Conservation (phyloP, 1,140 invertebrate genomes). For the Triops longicaudatus region DNA sequence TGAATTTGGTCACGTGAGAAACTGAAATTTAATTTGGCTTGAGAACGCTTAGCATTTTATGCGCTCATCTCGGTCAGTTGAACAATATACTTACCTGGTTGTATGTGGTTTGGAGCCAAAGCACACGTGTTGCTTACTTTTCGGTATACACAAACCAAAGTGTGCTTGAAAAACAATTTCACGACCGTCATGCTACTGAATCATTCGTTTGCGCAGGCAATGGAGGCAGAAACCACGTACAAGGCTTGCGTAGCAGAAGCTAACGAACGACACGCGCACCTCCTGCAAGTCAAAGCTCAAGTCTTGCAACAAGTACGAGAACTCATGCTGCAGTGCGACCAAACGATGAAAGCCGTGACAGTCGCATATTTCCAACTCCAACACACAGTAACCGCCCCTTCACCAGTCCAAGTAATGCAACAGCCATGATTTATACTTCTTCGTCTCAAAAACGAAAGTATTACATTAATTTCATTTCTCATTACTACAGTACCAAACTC, state of each 20-base stretch:
- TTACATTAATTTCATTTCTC: conserved; percentile 16
- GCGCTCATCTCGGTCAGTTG: too few relatives aligned
- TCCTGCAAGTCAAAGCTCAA: conserved; percentile 43
- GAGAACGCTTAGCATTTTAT: too few relatives aligned
- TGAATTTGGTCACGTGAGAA: too few relatives aligned
- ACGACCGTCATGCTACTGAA: too few relatives aligned
- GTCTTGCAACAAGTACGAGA: conserved; percentile 44
- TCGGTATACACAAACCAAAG: too few relatives aligned
- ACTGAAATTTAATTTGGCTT: too few relatives aligned
- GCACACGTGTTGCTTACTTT: too few relatives aligned
- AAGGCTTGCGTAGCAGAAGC: conserved; percentile 46
- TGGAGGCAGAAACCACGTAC: conserved; percentile 48
- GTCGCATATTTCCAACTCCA: conserved; percentile 49
- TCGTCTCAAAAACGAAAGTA: not conserved
- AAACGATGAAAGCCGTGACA: conserved; percentile 47
- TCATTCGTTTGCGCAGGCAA: conserved; percentile 33
- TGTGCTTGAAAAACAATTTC: too few relatives aligned
- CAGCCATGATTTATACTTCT: too few relatives aligned
- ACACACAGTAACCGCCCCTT: conserved; percentile 43
- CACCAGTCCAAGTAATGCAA: conserved; percentile 42
- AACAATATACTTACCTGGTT: too few relatives aligned
- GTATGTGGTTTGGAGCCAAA: too few relatives aligned
- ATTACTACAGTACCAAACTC: conserved; percentile 43
- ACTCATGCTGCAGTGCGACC: conserved; percentile 45
- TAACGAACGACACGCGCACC: conserved; percentile 42